phyloP scores from a whole-genome alignment of 2,797 vertebrate genomes.

The Oreochromis mossambicus region DNA sequence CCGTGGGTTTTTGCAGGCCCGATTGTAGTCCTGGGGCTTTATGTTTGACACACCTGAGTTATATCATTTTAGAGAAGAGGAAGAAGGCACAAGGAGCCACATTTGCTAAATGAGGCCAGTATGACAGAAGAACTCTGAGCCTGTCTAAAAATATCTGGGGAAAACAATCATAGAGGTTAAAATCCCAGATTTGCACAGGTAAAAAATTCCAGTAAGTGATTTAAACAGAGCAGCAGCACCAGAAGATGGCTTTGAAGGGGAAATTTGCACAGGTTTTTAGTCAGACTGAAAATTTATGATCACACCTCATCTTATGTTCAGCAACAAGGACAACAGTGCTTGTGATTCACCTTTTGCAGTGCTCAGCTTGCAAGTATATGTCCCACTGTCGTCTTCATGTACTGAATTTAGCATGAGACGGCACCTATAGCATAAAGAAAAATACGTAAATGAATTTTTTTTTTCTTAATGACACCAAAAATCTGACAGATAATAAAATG shows the following conservation, averaged over 20 bases:
- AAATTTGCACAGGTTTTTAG: neutral
- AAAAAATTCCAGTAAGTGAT: neutral
- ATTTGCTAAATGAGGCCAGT: neutral
- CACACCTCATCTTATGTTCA: neutral
- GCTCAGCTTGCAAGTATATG: constrained; percentile 94
- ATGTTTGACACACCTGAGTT: neutral
- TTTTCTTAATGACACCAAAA: neutral
- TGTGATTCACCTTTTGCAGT: constrained; percentile 85
- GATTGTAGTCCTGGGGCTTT: neutral
- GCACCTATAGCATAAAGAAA: constrained; percentile 62
- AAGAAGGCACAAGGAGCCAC: neutral
- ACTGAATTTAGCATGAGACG: constrained; percentile 90
- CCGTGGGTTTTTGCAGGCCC: neutral
- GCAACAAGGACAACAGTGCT: neutral
- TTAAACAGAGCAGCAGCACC: neutral
- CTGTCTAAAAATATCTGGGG: neutral
- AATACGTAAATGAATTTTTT: neutral
- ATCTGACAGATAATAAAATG: neutral
- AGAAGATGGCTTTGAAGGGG: neutral
- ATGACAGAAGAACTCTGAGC: neutral
- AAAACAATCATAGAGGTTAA: neutral
- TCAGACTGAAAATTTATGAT: neutral
- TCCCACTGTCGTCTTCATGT: constrained; percentile 91
- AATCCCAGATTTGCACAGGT: neutral
- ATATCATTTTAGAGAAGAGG: neutral